Evolutionary conservation across 2,797 vertebrate species (phyloP), one percentile per base, ranked within the genome.

Genomic region (Anolis apletophallus): DNA sequence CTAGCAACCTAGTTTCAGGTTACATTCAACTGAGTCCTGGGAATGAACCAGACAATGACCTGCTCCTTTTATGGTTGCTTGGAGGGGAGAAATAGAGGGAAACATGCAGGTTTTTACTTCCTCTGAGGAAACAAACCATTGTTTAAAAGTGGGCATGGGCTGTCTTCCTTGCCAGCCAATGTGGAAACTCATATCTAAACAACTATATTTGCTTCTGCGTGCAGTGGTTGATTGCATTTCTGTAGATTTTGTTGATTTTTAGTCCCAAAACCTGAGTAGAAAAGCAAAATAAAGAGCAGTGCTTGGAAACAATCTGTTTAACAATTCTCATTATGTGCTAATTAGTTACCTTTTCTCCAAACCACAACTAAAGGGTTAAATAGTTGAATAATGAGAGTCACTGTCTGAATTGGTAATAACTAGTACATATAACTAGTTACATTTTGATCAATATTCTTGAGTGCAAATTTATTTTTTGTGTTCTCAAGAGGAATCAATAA

Each of bases 51-150:
- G 91, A 95, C 95, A 96, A 96, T 95, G 93, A 89, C 91, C 90
- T 83, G 93, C 93, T 94, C 92, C 77, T 90, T 85, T 89, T 87
- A 75, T 61, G 86, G 86, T 83, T 88, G 91, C 87, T 85, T 89
- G 1, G 94, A 95, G 93, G 83, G 95, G 94, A 94, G 90, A 92
- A 92, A 92, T 93, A 91, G 86, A 86, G 84, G 87, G 89, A 94
- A 89, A 89, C 91, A 91, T 87, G 89, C 68, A 55, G 1, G 93
- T 85, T 91, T 94, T 72, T 1, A 91, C 94, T 96, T 96, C 96
- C 95, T 94, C 92, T 91, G 0, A 85, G 94, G 96, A 96, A 96
- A 91, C 68, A 0, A 91, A 59, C 91, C 94, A 94, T 96, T 97
- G 95, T 95, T 93, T 87, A 84, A 55, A 19, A 84, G 80, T 1